Conservation (phyloP, 2,797 vertebrate species). For the Percopsis omiscomaycus region DNA sequence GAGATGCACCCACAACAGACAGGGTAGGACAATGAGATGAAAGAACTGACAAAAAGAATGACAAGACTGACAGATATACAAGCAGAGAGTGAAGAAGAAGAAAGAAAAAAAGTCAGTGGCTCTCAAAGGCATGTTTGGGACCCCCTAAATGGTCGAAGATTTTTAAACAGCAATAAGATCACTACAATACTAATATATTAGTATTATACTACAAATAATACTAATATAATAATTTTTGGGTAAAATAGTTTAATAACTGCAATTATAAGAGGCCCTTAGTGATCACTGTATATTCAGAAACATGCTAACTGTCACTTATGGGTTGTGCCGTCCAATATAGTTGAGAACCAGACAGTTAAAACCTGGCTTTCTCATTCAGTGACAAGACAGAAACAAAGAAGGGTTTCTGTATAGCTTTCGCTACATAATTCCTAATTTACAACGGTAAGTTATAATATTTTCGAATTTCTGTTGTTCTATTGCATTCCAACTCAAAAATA, state of each 20-base stretch:
- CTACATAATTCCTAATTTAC: constrained; percentile 52
- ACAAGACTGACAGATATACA: constrained; percentile 34
- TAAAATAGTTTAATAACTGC: no score
- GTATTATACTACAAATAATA: no score
- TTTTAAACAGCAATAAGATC: no score
- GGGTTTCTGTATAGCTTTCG: constrained; percentile 45
- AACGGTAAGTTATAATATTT: constrained; percentile 55
- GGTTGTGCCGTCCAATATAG: constrained; percentile 51
- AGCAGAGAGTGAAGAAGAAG: constrained; percentile 43
- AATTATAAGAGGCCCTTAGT: constrained; percentile 17
- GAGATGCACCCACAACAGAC: constrained; percentile 30
- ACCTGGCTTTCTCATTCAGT: constrained; percentile 65
- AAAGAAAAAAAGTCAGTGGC: no score
- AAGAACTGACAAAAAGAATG: constrained; percentile 11
- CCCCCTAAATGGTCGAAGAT: no score
- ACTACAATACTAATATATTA: no score
- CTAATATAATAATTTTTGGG: no score
- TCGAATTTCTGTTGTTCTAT: constrained; percentile 39
- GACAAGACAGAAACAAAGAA: constrained; percentile 57
- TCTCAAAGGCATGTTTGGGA: no score
- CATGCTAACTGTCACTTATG: constrained; percentile 51
- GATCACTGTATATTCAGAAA: constrained; percentile 54
- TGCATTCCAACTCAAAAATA: constrained; percentile 36
- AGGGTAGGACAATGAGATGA: constrained; percentile 37
- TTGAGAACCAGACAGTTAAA: constrained; percentile 48